These are phyloP conservation scores for Mongoloraphidia duomilia DNA, from an alignment of 2,888 invertebrate species.

Conservation along the genomic window DNA sequence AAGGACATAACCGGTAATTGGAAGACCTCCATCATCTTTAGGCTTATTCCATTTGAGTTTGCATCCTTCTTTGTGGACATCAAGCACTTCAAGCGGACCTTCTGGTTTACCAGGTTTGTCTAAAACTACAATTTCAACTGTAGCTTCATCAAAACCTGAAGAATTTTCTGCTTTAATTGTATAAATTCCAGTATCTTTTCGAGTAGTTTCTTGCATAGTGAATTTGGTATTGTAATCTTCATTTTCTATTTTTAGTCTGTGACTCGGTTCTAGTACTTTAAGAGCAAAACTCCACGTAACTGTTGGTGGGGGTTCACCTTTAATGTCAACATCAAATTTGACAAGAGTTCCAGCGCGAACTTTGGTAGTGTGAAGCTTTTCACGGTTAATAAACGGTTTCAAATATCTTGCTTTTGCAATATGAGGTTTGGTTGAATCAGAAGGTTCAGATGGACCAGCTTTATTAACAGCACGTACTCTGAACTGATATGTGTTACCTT, in stretches of 20 bases:
- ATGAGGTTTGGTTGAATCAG: slow-evolving; percentile 77
- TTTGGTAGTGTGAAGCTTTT: slow-evolving; percentile 75
- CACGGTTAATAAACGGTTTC: slow-evolving; percentile 89
- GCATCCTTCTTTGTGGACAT: slow-evolving; percentile 87
- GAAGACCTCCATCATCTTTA: slow-evolving; percentile 89
- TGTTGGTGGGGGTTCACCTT: slow-evolving; percentile 92
- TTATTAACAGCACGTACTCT: slow-evolving; percentile 90
- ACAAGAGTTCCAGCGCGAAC: slow-evolving; percentile 83
- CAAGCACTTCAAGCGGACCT: slow-evolving; percentile 81
- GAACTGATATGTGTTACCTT: slow-evolving; percentile 90
- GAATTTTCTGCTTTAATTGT: slow-evolving; percentile 84
- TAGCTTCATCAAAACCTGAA: slow-evolving; percentile 86
- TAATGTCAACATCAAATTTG: slow-evolving; percentile 85
- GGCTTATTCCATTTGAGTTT: slow-evolving; percentile 90
- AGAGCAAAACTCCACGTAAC: slow-evolving; percentile 65
- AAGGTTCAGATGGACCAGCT: slow-evolving; percentile 84
- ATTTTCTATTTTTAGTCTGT: slow-evolving; percentile 64
- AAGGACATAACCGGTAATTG: slow-evolving; percentile 77
- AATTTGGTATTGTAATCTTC: slow-evolving; percentile 87
- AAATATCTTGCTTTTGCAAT: slow-evolving; percentile 76
- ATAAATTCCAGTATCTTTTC: slow-evolving; percentile 82
- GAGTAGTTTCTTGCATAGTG: slow-evolving; percentile 60
- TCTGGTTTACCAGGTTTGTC: slow-evolving; percentile 80
- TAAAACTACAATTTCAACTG: slow-evolving; percentile 75
- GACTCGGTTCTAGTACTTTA: slow-evolving; percentile 50